A percentile compares a stretch with the other conserved stretches of the same genome.
Evolutionary conservation across 2,888 invertebrate genomes (phyloP).

Genomic region (Diaprepes abbreviatus): DNA sequence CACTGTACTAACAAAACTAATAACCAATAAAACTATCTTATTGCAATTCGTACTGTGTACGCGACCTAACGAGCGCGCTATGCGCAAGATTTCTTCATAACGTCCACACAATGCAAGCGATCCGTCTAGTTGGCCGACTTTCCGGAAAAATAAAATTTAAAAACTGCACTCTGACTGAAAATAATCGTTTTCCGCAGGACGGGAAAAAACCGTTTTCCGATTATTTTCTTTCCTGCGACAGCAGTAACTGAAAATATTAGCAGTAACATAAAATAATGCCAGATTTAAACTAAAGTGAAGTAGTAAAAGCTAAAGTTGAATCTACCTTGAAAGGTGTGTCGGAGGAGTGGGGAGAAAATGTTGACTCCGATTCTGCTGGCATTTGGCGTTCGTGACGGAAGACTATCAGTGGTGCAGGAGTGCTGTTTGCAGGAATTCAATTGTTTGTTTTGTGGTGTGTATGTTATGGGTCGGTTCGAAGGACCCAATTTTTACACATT

Average conservation of each 20-base stretch:
- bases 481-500: neutral
- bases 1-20: conserved; percentile 24
- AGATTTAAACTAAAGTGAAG: conserved; percentile 40
- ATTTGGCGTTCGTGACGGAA: conserved; percentile 24
- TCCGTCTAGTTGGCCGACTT: neutral
- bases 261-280: conserved; percentile 8
- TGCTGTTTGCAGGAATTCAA: conserved; percentile 17
- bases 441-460: conserved; percentile 15
- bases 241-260: conserved; percentile 13
- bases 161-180: neutral
- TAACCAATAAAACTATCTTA: neutral
- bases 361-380: conserved; percentile 44
- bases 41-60: neutral
- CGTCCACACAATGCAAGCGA: conserved; percentile 2
- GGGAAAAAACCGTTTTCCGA: conserved; percentile 7
- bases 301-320: conserved; percentile 43
- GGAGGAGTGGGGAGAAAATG: conserved; percentile 34
- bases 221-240: neutral
- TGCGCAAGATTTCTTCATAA: conserved; percentile 9
- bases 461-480: neutral
- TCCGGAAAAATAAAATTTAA: neutral
- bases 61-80: neutral
- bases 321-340: conserved; percentile 50
- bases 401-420: conserved; percentile 20
- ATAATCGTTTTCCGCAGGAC: neutral